Percentiles rank a stretch among this genome's conserved stretches.
Conservation (phyloP, 2,888 invertebrate species). For the Beris morrisii region DNA sequence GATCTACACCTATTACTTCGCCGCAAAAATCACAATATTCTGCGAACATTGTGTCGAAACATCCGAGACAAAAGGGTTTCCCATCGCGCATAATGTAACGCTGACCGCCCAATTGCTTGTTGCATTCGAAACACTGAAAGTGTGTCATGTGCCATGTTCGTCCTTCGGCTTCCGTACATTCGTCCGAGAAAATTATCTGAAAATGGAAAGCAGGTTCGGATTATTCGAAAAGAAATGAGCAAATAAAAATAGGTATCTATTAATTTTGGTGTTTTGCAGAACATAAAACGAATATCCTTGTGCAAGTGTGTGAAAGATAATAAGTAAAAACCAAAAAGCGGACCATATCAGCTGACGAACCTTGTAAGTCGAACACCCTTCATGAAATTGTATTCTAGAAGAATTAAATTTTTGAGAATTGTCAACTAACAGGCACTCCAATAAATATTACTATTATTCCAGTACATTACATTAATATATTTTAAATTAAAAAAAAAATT, state of each 20-base stretch:
- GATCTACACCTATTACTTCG: slow-evolving; percentile 93
- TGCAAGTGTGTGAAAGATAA: background rate
- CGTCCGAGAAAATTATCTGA: slow-evolving; percentile 68
- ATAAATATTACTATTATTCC: no score
- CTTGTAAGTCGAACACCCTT: no score
- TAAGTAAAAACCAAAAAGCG: background rate
- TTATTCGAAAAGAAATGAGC: background rate
- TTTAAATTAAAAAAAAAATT: no score
- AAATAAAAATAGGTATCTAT: background rate
- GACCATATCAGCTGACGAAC: background rate
- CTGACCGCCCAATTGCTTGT: slow-evolving; percentile 91
- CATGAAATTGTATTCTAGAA: no score
- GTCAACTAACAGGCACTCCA: no score
- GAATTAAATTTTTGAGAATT: no score
- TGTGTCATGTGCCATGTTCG: slow-evolving; percentile 99
- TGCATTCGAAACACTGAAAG: slow-evolving; percentile 96
- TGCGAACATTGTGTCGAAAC: slow-evolving; percentile 94
- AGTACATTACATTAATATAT: no score
- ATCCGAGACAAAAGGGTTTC: slow-evolving; percentile 89
- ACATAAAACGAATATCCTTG: background rate
- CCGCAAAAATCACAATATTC: slow-evolving; percentile 97
- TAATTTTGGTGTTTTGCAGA: background rate
- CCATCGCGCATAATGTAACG: slow-evolving; percentile 94
- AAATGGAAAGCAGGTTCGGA: background rate
- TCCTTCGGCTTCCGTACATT: slow-evolving; percentile 99